Evolutionary conservation across 2,888 invertebrate genomes (phyloP), one percentile per base, ranked within the genome.

Genomic region (Meloe dianella): DNA sequence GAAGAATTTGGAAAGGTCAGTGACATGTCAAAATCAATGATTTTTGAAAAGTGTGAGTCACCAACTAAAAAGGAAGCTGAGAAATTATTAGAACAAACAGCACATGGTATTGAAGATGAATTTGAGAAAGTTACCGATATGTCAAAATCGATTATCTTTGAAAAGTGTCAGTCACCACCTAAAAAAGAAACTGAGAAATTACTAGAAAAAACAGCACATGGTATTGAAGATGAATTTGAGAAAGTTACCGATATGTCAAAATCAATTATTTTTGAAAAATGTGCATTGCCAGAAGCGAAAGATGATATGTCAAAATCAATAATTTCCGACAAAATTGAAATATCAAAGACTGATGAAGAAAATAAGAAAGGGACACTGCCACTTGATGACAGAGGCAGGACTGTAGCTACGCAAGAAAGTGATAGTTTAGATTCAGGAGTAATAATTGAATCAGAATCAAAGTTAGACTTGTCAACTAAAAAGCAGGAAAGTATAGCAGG

Each of bases 401-500:
- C 63, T 47, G 27, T 7, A 27, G 54, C 27, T 54, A 54, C 1
- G 7, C 65, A 64, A 61, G 66, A 61, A 6, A 56, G 61, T 22
- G 70, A 70, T 60, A 69, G 64, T 64, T 62, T 63, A 61, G 70
- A 70, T 63, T 63, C 66, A 24, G 68, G 66, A 58, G 60, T 66
- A 30, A 65, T 60, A 41, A 57, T 57, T 32, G 65, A 68, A 59
- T 22, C 35, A 14, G 54, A 47, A 51, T 10, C 22, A 51, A 22
- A 51, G 17, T 51, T 20, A 51, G 22, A 51, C 2, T 20, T 10
- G 4, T 7, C 5, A 27, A 14, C 17, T 32, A 66, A 67, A 63
- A 64, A 60, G 63, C 61, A 67, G 61, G 62, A 71, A 27, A 71
- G 69, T 64, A 61, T 69, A 65, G 70, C 76, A 10, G 75, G 76